Percentiles rank a stretch among this genome's conserved stretches.
Conservation (phyloP, 2,113 vertebrate species). For the Procapra przewalskii region DNA sequence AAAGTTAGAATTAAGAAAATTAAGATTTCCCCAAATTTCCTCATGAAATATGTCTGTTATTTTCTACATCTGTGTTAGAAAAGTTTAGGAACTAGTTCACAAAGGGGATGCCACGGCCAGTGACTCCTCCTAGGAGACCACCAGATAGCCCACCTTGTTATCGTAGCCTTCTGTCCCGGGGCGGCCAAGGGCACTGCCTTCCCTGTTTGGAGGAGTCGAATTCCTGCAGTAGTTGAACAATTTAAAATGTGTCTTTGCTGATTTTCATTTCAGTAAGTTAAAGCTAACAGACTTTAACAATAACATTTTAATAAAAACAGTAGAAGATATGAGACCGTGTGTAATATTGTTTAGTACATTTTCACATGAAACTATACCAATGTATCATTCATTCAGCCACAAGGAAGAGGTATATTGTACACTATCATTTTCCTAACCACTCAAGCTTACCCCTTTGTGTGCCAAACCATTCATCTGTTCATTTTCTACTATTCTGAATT, state of each 20-base stretch:
- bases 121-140: background rate
- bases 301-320: background rate
- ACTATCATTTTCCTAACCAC: background rate
- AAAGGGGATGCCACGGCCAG: too few relatives aligned
- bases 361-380: background rate
- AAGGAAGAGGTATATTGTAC: background rate
- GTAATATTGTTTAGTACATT: background rate
- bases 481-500: background rate
- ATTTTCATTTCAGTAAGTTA: background rate
- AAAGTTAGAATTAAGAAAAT: background rate
- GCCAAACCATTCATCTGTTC: background rate
- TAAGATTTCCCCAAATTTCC: background rate
- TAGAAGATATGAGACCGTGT: background rate
- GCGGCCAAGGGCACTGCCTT: background rate
- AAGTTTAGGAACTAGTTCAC: background rate
- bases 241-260: background rate
- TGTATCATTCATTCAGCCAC: background rate
- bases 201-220: background rate
- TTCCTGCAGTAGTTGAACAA: background rate
- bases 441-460: background rate
- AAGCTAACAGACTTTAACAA: background rate
- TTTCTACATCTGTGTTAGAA: background rate
- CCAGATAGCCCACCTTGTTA: fast-evolving
- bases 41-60: background rate
- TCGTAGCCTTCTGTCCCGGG: background rate